Conservation (phyloP, 2,113 vertebrate species). For the Dipodomys stephensi region DNA sequence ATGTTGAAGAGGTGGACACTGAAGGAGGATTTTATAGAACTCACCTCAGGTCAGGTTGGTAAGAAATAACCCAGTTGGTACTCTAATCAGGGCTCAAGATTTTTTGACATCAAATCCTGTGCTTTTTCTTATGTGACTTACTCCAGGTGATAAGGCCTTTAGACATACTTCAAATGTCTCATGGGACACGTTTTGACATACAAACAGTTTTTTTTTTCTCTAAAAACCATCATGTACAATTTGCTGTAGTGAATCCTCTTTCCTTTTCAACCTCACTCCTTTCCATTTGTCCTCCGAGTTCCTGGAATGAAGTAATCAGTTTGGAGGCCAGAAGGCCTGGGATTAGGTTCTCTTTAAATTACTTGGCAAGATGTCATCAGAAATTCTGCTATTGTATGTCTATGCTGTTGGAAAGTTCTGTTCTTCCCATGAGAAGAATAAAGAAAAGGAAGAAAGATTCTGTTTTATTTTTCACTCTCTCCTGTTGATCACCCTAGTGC, state of each 20-base stretch:
- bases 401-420: slow-evolving; percentile 71
- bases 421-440: slow-evolving; percentile 75
- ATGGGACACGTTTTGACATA: slow-evolving; percentile 28
- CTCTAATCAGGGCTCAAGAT: background rate
- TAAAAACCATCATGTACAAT: slow-evolving; percentile 21
- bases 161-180: background rate
- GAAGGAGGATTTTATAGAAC: background rate
- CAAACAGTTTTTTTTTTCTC: background rate
- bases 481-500: background rate
- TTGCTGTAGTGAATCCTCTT: background rate
- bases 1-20: background rate
- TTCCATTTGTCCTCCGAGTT: background rate
- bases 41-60: background rate
- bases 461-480: slow-evolving; percentile 27
- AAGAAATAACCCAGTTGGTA: background rate
- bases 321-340: slow-evolving; percentile 46
- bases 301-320: slow-evolving; percentile 63
- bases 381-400: slow-evolving; percentile 74
- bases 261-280: background rate
- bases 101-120: slow-evolving; percentile 20
- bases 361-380: slow-evolving; percentile 74
- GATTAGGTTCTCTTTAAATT: slow-evolving; percentile 68
- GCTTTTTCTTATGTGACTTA: background rate
- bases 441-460: slow-evolving; percentile 62
- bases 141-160: background rate